Evolutionary conservation across 2,113 vertebrate species (phyloP).

Genomic region (Petrocephalus zakoni): DNA sequence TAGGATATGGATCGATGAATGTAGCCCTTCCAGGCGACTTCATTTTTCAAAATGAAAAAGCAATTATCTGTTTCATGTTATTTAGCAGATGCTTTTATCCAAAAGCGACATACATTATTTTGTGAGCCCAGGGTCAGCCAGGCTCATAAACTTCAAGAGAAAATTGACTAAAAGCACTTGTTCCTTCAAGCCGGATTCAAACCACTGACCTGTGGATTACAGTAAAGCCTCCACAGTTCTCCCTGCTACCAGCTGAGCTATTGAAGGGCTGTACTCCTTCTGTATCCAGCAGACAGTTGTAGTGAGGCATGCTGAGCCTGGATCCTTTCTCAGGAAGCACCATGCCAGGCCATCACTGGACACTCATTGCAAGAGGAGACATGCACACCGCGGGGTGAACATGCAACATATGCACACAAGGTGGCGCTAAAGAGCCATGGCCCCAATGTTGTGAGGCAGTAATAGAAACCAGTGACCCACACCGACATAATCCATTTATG

Average conservation of each 20-base stretch:
- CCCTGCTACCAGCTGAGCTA: conserved; percentile 65
- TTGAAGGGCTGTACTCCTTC: conserved; percentile 41
- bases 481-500: background rate
- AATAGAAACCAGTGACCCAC: background rate
- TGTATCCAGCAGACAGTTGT: background rate
- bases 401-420: background rate
- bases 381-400: background rate
- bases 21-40: background rate
- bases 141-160: background rate
- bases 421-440: background rate
- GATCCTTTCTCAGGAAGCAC: background rate
- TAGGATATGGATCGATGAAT: background rate
- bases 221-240: conserved; percentile 35
- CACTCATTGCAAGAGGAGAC: background rate
- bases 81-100: background rate
- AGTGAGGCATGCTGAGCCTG: background rate
- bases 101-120: background rate
- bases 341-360: background rate
- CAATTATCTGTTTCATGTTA: too few relatives aligned
- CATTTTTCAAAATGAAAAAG: background rate
- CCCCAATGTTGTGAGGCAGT: background rate
- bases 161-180: accelerated
- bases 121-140: background rate
- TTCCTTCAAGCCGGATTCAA: conserved; percentile 76
- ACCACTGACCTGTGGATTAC: conserved; percentile 92